Evolutionary conservation across 2,888 invertebrate species (phyloP), one percentile per base, ranked within the genome.

Genomic region (Tetrapedia diversipes): DNA sequence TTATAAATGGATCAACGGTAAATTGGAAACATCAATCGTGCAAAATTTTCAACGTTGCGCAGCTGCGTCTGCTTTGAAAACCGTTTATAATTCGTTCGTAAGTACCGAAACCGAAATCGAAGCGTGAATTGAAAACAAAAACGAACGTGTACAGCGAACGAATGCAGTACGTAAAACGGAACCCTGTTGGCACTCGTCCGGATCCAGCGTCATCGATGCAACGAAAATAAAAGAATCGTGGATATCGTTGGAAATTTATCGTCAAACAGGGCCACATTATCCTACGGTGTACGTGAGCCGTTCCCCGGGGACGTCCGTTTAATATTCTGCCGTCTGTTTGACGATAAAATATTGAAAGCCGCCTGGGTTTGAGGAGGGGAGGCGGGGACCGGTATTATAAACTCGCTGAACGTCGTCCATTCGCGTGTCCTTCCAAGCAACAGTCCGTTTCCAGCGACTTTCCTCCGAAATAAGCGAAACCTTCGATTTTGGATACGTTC

Each of bases 341-440:
- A 69, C 56, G 51, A 81, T 81, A 72, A 74, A 81, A 81, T 72
- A 81, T 77, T 80, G 81, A 72, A 81, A 80, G 70, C 66, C 57
- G 60, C 1, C 43, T n/a, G n/a, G n/a, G n/a, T n/a, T n/a, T n/a
- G n/a, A n/a, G n/a, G n/a, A n/a, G n/a, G n/a, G n/a, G n/a, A 11
- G 16, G 22, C 24, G 39, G 43, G 37, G 59, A 22, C 39, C 53
- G 37, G 37, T 39, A 59, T 63, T 65, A 59, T 47, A 78, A 65
- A 61, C 64, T 69, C 41, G 22, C n/a, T n/a, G 32, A 22, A 59
- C 49, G 27, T 60, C 41, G 24, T 45, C 34, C 34, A 4, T 11
- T n/a, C 19, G n/a, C 43, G 39, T 65, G 73, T 68, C 45, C 51
- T 61, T 45, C 24, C 37, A 49, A n/a, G 32, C 37, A 72, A 61